Conservation (phyloP, 37 sponge, comb jelly and placozoan species). For the Mnemiopsis leidyi region DNA sequence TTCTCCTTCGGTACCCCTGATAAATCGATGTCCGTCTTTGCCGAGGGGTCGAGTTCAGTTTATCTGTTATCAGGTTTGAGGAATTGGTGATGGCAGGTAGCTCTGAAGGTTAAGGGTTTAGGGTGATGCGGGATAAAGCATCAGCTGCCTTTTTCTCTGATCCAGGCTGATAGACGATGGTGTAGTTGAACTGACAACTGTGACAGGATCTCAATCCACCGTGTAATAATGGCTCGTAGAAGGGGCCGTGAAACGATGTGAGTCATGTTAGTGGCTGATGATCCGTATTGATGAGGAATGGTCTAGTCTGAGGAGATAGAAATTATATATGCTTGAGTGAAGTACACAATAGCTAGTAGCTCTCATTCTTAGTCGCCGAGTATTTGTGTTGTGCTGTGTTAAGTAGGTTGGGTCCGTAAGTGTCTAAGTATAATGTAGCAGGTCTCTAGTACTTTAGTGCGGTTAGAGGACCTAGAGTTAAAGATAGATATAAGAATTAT, state of each 20-base stretch:
- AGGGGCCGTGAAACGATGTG: neutral
- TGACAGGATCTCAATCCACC: neutral
- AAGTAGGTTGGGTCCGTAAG: too few relatives aligned
- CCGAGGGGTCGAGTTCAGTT: too few relatives aligned
- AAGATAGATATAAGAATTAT: too few relatives aligned
- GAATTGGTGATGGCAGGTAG: too few relatives aligned
- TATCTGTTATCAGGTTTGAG: too few relatives aligned
- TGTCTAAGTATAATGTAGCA: too few relatives aligned
- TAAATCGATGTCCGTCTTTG: too few relatives aligned
- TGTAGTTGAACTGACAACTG: slow-evolving; percentile 11
- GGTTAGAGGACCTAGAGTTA: too few relatives aligned
- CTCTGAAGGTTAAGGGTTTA: too few relatives aligned
- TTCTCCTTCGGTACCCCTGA: too few relatives aligned
- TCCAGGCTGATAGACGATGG: neutral
- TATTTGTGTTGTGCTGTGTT: neutral
- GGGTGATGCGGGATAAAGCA: neutral
- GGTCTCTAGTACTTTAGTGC: too few relatives aligned
- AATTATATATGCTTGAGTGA: neutral
- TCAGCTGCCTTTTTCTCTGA: neutral
- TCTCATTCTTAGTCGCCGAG: neutral
- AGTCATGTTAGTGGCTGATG: neutral
- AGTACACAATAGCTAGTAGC: neutral
- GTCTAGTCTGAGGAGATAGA: too few relatives aligned
- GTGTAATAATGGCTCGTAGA: neutral
- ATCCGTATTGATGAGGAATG: neutral